Percentiles rank a stretch among this genome's conserved stretches.
These are phyloP conservation scores for Upupa epops DNA, from an alignment of 2,113 vertebrate genomes.

Conservation along the genomic window DNA sequence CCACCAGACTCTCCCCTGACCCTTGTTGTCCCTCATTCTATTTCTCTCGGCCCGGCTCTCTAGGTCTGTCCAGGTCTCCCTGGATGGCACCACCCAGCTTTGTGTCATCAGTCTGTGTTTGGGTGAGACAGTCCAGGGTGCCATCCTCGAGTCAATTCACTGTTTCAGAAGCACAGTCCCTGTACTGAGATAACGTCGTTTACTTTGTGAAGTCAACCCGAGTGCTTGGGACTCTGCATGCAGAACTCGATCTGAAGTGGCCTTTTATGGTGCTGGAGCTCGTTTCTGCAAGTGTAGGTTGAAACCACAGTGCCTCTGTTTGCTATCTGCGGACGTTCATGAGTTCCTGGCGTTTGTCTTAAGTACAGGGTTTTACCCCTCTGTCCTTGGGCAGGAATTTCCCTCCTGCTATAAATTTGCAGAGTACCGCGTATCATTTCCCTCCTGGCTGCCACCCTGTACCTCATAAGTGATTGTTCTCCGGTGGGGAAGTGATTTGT, in stretches of 20 bases:
- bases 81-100: no score
- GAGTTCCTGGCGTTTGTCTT: neutral
- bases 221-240: rapidly evolving
- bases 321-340: neutral
- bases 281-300: neutral
- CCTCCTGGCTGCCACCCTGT: constrained; percentile 57
- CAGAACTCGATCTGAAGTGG: neutral
- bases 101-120: neutral
- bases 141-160: neutral
- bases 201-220: neutral
- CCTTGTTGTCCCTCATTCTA: no score
- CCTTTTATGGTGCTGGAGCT: neutral
- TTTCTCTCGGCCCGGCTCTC: no score
- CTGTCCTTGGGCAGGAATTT: constrained; percentile 61
- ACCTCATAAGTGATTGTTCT: constrained; percentile 62
- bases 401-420: constrained; percentile 44
- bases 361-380: constrained; percentile 23
- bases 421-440: constrained; percentile 40
- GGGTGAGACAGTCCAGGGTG: neutral
- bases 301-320: neutral
- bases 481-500: constrained; percentile 62
- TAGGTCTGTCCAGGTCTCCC: no score
- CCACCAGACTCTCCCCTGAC: no score
- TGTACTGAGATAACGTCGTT: neutral
- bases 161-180: neutral